Evolutionary conservation across 2,888 invertebrate genomes (phyloP), one percentile per base, ranked within the genome.

Genomic region (Pantelozetes paolii): DNA sequence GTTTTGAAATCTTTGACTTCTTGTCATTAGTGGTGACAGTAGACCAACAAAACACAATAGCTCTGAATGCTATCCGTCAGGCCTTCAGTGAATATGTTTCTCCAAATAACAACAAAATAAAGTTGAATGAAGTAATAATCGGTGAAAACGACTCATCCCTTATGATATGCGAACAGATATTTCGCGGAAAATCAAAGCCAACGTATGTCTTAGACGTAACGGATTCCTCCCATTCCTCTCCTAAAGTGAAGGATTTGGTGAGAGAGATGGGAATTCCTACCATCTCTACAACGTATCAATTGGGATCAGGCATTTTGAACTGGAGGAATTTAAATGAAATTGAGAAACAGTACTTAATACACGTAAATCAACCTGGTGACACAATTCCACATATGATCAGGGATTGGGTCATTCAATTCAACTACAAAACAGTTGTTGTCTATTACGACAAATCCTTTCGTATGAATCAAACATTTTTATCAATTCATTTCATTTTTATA

Each of bases 341-440:
- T 74, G 89, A 92, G 80, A 86, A 87, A 72, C 88, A 88, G 78
- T 93, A 89, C 82, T 83, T 94, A 36, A 84, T 94, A 11, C 93
- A 93, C 84, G 86, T 92, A 54, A 88, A 88, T 84, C 92, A 94
- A 0, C 94, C 94, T 0, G 89, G 90, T 0, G 93, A 93, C 80
- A 84, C 92, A 40, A 87, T 94, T 76, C 90, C 93, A 0, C 90
- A 92, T 82, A 88, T 90, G 0, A 87, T 96, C 0, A 85, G 92
- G 73, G 89, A 91, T 62, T 88, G 95, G 78, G 90, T 92, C 3
- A 85, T 87, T 0, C 87, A 88, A 77, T 89, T 93, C 83, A 92
- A 94, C 80, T 91, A 95, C 73, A 91, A 91, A 5, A 94, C 93
- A 81, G 93, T 94, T 18, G 95, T 92, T 8, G 91, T 97, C 70